A percentile compares a stretch with the other conserved stretches of the same genome.
These are phyloP conservation scores for Pseudonaja textilis DNA, from an alignment of 2,113 vertebrate genomes.

Conservation along the genomic window DNA sequence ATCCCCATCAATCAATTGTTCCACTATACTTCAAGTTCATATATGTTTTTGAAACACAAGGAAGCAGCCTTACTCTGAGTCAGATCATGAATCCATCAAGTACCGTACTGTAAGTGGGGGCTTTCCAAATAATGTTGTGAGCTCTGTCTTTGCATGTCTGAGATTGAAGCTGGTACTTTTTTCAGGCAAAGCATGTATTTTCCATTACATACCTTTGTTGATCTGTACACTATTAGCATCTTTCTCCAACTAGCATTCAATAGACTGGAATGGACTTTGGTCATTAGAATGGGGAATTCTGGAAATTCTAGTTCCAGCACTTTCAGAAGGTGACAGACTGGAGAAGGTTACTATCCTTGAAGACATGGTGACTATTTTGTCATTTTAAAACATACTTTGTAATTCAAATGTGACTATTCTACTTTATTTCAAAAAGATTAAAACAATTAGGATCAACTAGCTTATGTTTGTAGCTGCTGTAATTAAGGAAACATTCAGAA, in stretches of 20 bases:
- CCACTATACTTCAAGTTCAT: neutral
- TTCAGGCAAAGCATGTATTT: neutral
- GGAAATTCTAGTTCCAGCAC: neutral
- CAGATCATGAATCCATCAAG: neutral
- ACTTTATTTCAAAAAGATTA: slow-evolving; percentile 10
- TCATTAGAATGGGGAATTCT: neutral
- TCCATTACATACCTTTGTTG: neutral
- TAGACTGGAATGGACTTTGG: neutral
- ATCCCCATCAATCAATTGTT: neutral
- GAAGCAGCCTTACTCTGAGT: neutral
- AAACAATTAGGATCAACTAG: neutral
- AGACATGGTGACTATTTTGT: neutral
- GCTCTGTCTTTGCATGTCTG: neutral
- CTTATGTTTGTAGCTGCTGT: neutral
- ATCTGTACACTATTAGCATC: neutral
- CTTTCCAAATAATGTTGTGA: neutral
- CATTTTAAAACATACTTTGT: neutral
- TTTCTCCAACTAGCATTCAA: neutral
- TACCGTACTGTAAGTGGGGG: neutral
- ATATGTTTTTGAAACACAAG: neutral
- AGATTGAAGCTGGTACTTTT: neutral
- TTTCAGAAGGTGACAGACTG: neutral
- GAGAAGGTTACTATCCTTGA: neutral
- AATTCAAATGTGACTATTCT: neutral
- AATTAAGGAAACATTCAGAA: neutral